A percentile compares a stretch with the other conserved stretches of the same genome.
phyloP scores from a whole-genome alignment of 2,888 invertebrate species.

The Lasioglossum calceatum region DNA sequence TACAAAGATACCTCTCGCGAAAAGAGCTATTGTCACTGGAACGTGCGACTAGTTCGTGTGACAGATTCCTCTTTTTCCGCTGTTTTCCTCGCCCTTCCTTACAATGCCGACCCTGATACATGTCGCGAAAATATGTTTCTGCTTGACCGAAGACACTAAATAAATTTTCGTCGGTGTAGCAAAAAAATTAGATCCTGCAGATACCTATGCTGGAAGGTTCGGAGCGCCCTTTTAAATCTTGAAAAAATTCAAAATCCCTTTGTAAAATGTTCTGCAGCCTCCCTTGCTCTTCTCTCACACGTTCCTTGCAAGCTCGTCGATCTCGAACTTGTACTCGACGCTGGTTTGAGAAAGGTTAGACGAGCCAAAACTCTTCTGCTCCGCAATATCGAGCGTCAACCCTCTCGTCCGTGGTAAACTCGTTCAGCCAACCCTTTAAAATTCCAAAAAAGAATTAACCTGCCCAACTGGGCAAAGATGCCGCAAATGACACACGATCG shows the following conservation, averaged over 20 bases:
- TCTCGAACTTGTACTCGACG: neutral
- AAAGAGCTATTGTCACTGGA: neutral
- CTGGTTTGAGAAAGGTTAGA: neutral
- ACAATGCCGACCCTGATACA: neutral
- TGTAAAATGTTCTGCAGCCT: neutral
- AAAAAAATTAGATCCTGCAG: neutral
- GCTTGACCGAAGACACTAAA: constrained; percentile 6
- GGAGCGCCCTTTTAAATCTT: neutral
- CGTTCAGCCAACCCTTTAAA: too few species aligned
- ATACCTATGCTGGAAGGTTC: neutral
- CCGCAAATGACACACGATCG: neutral
- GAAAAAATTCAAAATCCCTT: neutral
- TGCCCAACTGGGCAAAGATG: neutral
- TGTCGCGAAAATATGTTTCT: neutral
- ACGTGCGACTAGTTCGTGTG: neutral
- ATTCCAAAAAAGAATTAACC: neutral
- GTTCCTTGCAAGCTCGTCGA: neutral
- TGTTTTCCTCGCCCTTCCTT: constrained; percentile 1
- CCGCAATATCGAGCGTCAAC: too few species aligned
- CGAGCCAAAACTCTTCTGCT: neutral
- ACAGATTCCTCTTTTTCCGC: neutral
- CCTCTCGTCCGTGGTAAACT: too few species aligned
- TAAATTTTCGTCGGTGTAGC: neutral
- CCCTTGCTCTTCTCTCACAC: neutral
- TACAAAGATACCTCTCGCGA: constrained; percentile 5